Evolutionary conservation across 2,888 invertebrate genomes (phyloP).

Genomic region (Pammene aurita): DNA sequence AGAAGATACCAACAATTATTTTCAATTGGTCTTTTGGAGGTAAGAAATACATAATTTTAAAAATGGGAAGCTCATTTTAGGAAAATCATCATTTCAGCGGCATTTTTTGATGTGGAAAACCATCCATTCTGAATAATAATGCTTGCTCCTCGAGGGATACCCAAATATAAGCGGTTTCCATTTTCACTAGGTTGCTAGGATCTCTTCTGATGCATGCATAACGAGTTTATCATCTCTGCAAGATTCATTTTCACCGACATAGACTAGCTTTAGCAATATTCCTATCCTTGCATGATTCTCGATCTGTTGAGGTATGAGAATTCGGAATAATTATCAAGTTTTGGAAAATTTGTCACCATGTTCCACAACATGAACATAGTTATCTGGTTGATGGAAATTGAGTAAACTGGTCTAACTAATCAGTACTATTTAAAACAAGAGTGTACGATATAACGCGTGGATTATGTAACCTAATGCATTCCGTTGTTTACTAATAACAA

Average conservation of each 20-base stretch:
- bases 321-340: neutral
- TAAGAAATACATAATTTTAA: neutral
- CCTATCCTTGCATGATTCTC: no score
- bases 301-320: no score
- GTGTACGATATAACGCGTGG: slow-evolving; percentile 6
- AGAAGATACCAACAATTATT: neutral
- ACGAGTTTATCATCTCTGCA: neutral
- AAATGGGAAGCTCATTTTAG: neutral
- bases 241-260: no score
- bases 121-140: neutral
- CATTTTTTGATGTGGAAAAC: neutral
- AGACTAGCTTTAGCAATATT: no score
- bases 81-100: neutral
- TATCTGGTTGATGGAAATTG: neutral
- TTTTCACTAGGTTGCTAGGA: neutral
- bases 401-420: neutral
- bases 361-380: no score
- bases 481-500: slow-evolving; percentile 66
- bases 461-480: slow-evolving; percentile 50
- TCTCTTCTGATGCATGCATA: neutral
- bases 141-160: neutral
- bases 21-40: neutral
- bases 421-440: neutral
- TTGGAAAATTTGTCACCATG: neutral
- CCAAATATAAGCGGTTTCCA: neutral